Percentiles rank a stretch among this genome's conserved stretches.
Evolutionary conservation across 2,888 invertebrate species (phyloP).

Genomic region (Fragum whitleyi): DNA sequence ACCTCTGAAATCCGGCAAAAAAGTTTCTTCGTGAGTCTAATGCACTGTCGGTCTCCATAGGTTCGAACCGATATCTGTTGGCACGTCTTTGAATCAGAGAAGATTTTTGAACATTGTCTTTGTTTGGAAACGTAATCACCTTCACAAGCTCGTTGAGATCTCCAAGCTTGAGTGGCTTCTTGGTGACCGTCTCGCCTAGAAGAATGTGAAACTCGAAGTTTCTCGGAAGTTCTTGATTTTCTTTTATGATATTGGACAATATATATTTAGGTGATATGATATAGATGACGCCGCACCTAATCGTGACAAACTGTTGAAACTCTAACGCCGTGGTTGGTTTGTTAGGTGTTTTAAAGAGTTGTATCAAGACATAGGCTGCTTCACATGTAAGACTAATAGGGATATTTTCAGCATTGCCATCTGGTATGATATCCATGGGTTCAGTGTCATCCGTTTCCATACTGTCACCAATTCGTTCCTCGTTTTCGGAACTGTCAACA

Average conservation of each 20-base stretch:
- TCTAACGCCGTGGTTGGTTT: constrained; percentile 23
- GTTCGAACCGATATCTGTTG: not conserved
- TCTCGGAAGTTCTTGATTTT: not conserved
- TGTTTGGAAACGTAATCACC: constrained; percentile 9
- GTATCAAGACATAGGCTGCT: constrained; percentile 28
- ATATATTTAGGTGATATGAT: constrained; percentile 43
- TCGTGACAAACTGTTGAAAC: constrained; percentile 14
- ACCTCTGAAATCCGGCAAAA: constrained; percentile 26
- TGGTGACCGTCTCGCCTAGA: not conserved
- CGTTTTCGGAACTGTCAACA: not conserved
- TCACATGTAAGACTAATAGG: constrained; percentile 31
- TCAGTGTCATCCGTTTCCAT: not conserved
- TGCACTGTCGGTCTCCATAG: constrained; percentile 13
- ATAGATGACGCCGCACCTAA: constrained; percentile 33
- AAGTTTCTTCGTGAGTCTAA: not conserved
- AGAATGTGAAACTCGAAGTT: constrained; percentile 4
- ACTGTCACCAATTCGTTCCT: not conserved
- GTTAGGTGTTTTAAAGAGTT: not conserved
- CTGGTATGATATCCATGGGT: not conserved
- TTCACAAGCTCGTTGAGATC: not conserved
- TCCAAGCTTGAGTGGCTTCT: constrained; percentile 7
- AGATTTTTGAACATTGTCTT: not conserved
- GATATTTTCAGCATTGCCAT: not conserved
- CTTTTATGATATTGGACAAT: constrained; percentile 9
- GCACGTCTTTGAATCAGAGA: not conserved